Conservation (phyloP, 2,888 invertebrate species). For the Escarpia spicata region DNA sequence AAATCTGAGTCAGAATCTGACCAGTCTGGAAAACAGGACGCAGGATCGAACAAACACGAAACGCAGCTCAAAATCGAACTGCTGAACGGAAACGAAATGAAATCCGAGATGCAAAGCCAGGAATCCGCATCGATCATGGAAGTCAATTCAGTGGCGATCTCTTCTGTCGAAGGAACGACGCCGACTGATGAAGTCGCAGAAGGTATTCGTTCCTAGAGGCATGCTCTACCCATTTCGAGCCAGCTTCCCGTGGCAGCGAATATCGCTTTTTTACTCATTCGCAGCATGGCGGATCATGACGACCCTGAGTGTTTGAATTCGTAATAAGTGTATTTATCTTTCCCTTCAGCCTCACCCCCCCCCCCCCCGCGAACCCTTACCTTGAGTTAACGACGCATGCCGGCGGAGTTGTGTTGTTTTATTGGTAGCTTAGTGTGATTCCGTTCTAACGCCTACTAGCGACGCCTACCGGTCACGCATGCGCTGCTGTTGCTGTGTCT, state of each 20-base stretch:
- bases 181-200: background rate
- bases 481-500: background rate
- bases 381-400: background rate
- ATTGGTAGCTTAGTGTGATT: background rate
- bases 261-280: background rate
- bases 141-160: background rate
- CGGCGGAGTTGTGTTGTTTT: slow-evolving; percentile 12
- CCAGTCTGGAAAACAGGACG: too few species aligned
- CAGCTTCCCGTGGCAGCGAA: background rate
- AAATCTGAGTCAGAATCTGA: background rate
- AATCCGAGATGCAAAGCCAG: background rate
- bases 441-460: background rate
- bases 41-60: background rate
- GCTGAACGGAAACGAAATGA: background rate
- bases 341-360: background rate
- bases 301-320: background rate
- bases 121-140: background rate
- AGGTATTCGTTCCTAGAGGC: background rate
- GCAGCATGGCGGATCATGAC: background rate
- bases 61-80: background rate
- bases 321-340: too few species aligned
- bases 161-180: slow-evolving; percentile 6
- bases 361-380: background rate
- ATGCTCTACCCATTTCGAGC: background rate
- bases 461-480: background rate